These are phyloP conservation scores for Temnothorax longispinosus DNA, from an alignment of 1,140 invertebrate species.

Conservation along the genomic window DNA sequence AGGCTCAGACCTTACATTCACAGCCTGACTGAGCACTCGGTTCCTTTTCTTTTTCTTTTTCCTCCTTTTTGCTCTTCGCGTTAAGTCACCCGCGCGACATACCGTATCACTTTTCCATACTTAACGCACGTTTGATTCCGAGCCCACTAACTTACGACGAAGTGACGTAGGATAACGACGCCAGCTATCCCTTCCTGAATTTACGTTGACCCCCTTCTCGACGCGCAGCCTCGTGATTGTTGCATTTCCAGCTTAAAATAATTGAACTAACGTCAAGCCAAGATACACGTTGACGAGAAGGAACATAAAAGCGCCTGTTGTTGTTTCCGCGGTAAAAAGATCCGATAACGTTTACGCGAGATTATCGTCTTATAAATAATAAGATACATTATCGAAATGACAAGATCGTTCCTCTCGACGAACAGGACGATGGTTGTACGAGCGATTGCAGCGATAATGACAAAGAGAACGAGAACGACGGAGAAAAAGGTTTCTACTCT, in stretches of 20 bases:
- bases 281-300: constrained; percentile 66
- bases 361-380: constrained; percentile 42
- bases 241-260: constrained; percentile 72
- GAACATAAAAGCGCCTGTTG: constrained; percentile 68
- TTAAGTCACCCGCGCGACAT: constrained; percentile 8
- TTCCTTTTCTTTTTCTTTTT: background rate
- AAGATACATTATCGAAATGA: constrained; percentile 40
- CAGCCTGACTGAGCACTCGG: constrained; percentile 85
- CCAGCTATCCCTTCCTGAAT: constrained; percentile 30
- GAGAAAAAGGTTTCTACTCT: constrained; percentile 25
- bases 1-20: constrained; percentile 85
- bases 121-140: constrained; percentile 72
- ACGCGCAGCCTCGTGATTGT: constrained; percentile 64
- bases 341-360: constrained; percentile 6
- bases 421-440: background rate
- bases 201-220: constrained; percentile 53
- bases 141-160: constrained; percentile 72
- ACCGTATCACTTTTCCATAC: background rate
- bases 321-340: constrained; percentile 44
- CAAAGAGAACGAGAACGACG: background rate
- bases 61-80: background rate
- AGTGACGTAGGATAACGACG: constrained; percentile 69
- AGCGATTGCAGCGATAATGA: constrained; percentile 27
- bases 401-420: constrained; percentile 24
- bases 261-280: constrained; percentile 72